Conservation (phyloP, 2,888 invertebrate genomes). For the Petrolisthes manimaculis region DNA sequence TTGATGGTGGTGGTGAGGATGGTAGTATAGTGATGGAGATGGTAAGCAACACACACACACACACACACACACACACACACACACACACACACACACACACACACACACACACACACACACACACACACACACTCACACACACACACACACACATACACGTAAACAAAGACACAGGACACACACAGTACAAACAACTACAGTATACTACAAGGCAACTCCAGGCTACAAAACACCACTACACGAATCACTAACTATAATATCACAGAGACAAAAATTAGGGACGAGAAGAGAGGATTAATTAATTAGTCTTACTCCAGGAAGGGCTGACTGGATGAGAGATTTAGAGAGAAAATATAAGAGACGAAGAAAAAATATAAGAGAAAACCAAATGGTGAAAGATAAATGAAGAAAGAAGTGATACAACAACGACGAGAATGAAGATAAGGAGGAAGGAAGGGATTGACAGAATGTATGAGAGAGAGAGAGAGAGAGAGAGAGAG, state of each 20-base stretch:
- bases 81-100: not conserved
- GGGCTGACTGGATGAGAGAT: too few species aligned
- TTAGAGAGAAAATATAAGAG: too few species aligned
- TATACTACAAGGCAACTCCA: too few species aligned
- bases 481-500: conserved; percentile 1
- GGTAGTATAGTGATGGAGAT: not conserved
- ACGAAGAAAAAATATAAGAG: too few species aligned
- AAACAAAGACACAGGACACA: not conserved
- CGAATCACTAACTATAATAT: too few species aligned
- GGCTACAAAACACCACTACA: too few species aligned
- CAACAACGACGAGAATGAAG: not conserved
- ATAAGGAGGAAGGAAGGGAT: not conserved
- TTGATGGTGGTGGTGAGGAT: not conserved
- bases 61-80: not conserved
- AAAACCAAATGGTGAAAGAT: too few species aligned
- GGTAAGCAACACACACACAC: not conserved
- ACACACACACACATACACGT: not conserved
- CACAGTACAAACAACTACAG: not conserved
- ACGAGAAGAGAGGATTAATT: too few species aligned
- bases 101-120: not conserved
- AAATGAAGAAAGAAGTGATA: too few species aligned
- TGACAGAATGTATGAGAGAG: not conserved
- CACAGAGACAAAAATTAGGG: too few species aligned
- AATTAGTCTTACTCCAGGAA: too few species aligned
- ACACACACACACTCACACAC: not conserved